phyloP scores from a whole-genome alignment of 1,140 invertebrate species.

The Eriocheir sinensis region DNA sequence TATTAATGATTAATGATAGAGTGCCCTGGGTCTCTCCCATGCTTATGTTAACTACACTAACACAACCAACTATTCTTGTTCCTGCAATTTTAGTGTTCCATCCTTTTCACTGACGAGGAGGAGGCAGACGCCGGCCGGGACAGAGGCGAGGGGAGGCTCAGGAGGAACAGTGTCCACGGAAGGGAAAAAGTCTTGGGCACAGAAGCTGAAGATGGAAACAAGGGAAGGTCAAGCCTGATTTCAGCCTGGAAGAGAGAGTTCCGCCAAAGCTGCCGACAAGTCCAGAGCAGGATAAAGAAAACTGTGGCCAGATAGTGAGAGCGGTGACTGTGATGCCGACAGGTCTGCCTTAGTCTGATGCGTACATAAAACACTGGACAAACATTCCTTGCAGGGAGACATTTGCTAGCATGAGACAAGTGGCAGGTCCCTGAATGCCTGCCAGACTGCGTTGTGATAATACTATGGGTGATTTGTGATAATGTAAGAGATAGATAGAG shows the following conservation, averaged over 20 bases:
- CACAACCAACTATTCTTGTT: conserved; percentile 31
- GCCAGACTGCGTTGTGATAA: conserved; percentile 33
- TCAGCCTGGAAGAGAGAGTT: conserved; percentile 72
- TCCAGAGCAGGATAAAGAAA: conserved; percentile 72
- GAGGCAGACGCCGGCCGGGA: conserved; percentile 60
- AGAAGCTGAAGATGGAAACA: conserved; percentile 56
- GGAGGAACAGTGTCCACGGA: conserved; percentile 37
- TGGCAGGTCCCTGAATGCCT: not conserved
- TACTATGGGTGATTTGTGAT: conserved; percentile 7
- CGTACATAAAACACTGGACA: not conserved
- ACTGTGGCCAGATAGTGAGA: conserved; percentile 70
- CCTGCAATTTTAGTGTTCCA: conserved; percentile 68
- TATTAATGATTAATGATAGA: not conserved
- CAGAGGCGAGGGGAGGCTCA: not conserved
- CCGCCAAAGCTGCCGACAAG: conserved; percentile 67
- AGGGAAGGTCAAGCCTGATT: conserved; percentile 55
- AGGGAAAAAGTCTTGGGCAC: conserved; percentile 42
- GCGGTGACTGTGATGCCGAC: not conserved
- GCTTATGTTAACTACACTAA: conserved; percentile 36
- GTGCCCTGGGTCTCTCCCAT: not conserved
- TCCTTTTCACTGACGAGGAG: conserved; percentile 71
- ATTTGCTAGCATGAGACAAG: not conserved
- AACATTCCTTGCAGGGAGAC: not conserved
- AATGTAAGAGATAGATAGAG: conserved; percentile 57
- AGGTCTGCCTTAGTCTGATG: too few relatives aligned